Base-by-base conservation (phyloP, 2,888 invertebrate genomes). In the Drosophila austrosaltans region DNA sequence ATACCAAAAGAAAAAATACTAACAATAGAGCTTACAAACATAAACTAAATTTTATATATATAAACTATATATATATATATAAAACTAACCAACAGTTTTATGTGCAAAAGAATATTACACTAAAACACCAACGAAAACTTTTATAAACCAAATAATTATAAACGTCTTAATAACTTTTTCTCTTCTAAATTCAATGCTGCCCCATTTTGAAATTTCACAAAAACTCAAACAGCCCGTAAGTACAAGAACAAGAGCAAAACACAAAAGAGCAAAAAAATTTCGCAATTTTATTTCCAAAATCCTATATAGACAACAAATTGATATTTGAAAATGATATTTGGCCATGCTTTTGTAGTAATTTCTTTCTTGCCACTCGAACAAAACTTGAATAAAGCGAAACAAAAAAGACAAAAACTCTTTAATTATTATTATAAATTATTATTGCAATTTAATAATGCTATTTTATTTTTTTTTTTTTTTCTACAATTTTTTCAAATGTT, bases 141-240 rank as follows among this genome's bases (percentile, higher is more conserved):
- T 48, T 12, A 16, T 57, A 25, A 69, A 75, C 60, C 69, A 69
- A 75, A 74, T 22, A n/a, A 32, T 53, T 44, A 28, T 58, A 30
- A 64, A 40, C 20, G 69, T 69, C 69, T 63, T 69, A 63, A 56
- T 42, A 65, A 65, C 66, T 77, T 77, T 58, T 78, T 77, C 53
- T 60, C 53, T 70, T 42, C 56, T 60, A 60, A 66, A 67, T 16
- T 65, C 28, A 54, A 42, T 16, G 58, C 32, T 65, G 62, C 28
- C 28, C 28, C 44, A 54, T 32, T 39, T 39, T 53, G 42, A 58
- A 42, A 62, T 58, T 40, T 63, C 22, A 16, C 16, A 16, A 16
- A 57, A 48, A 48, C 39, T 36, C 10, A 22, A 59, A 70, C 57
- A 82, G 82, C 82, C 82, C 74, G 82, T 82, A 87, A 82, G 82